A percentile compares a stretch with the other conserved stretches of the same genome.
These are phyloP conservation scores for Arrhopalites spinosus DNA, from an alignment of 2,888 invertebrate species.

Conservation along the genomic window DNA sequence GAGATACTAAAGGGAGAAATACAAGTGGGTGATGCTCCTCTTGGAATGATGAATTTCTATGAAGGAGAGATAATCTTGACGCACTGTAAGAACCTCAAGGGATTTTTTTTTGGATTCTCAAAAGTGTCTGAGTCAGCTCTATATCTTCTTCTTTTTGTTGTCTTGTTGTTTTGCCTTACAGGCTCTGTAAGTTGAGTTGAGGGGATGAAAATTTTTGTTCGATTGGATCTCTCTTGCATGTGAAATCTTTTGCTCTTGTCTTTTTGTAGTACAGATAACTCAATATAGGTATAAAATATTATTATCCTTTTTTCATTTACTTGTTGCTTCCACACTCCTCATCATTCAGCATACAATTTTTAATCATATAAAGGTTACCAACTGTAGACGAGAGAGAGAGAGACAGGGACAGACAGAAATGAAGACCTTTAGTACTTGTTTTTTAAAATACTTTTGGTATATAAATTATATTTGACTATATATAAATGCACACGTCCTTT, in stretches of 20 bases:
- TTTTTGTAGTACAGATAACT: not conserved
- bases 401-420: no score
- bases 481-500: no score
- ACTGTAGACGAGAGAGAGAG: no score
- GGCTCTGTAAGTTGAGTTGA: no score
- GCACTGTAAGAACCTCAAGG: constrained; percentile 45
- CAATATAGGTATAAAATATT: no score
- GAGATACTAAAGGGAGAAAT: constrained; percentile 6
- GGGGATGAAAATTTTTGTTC: constrained; percentile 19
- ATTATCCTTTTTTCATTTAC: no score
- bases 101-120: constrained; percentile 18
- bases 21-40: constrained; percentile 16
- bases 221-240: constrained; percentile 5
- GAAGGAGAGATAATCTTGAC: constrained; percentile 47
- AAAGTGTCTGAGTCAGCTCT: constrained; percentile 7
- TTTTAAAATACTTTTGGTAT: no score
- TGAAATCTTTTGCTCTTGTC: constrained; percentile 2
- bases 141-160: not conserved
- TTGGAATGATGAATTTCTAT: constrained; percentile 44
- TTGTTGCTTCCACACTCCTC: not conserved
- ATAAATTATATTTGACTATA: no score
- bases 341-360: no score
- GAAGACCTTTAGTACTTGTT: no score
- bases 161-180: not conserved
- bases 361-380: no score